phyloP scores from a whole-genome alignment of 2,888 invertebrate species.

The Xylota segnis region DNA sequence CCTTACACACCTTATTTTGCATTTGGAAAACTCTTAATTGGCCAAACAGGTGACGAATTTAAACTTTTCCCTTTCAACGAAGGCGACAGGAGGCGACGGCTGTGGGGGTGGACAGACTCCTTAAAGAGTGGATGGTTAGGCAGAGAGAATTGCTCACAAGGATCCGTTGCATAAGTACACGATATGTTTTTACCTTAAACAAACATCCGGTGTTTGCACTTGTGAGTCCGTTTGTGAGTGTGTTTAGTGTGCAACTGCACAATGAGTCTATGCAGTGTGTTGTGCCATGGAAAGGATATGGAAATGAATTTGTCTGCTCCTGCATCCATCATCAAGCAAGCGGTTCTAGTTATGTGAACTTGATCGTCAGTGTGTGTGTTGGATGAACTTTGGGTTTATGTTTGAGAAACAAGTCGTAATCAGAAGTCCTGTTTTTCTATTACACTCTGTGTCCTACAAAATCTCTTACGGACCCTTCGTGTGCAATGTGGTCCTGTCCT shows the following conservation, averaged over 20 bases:
- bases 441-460: background rate
- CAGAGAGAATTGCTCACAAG: conserved; percentile 12
- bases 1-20: conserved; percentile 64
- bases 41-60: conserved; percentile 77
- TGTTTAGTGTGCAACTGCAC: conserved; percentile 21
- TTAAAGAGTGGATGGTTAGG: background rate
- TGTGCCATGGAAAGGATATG: conserved; percentile 10
- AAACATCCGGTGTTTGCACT: conserved; percentile 70
- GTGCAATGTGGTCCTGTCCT: background rate
- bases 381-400: conserved; percentile 46
- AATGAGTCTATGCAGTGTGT: conserved; percentile 6
- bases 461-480: background rate
- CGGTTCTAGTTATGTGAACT: conserved; percentile 49
- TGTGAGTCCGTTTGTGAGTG: conserved; percentile 57
- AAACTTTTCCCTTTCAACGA: conserved; percentile 74
- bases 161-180: conserved; percentile 70
- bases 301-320: conserved; percentile 66
- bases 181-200: conserved; percentile 76
- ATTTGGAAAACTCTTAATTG: conserved; percentile 76
- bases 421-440: conserved; percentile 28
- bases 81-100: background rate
- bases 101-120: conserved; percentile 26
- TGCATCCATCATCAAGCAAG: conserved; percentile 64
- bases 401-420: conserved; percentile 51
- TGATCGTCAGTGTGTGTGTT: conserved; percentile 41